A percentile compares a stretch with the other conserved stretches of the same genome.
Conservation (phyloP, 2,888 invertebrate genomes). For the Patella ulyssiponensis region DNA sequence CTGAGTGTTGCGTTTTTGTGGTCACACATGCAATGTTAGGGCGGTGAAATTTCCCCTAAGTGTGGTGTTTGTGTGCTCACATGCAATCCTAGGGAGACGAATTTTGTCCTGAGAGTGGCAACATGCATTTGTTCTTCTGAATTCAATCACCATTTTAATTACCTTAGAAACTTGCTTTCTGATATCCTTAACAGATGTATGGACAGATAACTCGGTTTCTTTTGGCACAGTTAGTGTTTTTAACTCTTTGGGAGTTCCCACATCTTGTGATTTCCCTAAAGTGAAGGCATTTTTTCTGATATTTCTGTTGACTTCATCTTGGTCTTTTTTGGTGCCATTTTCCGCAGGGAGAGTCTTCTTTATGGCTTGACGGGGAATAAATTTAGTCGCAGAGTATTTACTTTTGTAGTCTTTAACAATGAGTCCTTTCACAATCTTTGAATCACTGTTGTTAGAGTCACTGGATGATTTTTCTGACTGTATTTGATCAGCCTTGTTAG, state of each 20-base stretch:
- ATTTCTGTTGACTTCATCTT: constrained; percentile 44
- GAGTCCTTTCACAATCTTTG: constrained; percentile 22
- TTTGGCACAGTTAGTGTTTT: constrained; percentile 29
- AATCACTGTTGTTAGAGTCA: too few species aligned
- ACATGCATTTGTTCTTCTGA: too few species aligned
- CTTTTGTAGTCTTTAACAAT: constrained; percentile 48
- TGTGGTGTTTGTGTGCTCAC: too few species aligned
- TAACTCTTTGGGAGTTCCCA: constrained; percentile 30
- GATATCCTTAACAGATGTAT: constrained; percentile 53
- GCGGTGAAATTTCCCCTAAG: too few species aligned
- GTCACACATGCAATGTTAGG: too few species aligned
- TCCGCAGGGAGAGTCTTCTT: constrained; percentile 21
- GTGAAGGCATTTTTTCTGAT: constrained; percentile 54
- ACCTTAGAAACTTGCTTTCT: constrained; percentile 56
- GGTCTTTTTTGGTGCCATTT: background rate
- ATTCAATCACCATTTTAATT: constrained; percentile 7
- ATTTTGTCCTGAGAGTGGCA: too few species aligned
- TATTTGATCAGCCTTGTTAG: too few species aligned
- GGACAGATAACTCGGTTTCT: constrained; percentile 48
- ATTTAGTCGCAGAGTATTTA: constrained; percentile 46
- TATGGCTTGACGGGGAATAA: constrained; percentile 61
- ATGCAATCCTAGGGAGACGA: too few species aligned
- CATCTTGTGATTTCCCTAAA: constrained; percentile 56
- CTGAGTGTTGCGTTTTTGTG: too few species aligned
- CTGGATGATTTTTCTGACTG: too few species aligned